phyloP scores from a whole-genome alignment of 2,113 vertebrate genomes.

The Ibidorhyncha struthersii region DNA sequence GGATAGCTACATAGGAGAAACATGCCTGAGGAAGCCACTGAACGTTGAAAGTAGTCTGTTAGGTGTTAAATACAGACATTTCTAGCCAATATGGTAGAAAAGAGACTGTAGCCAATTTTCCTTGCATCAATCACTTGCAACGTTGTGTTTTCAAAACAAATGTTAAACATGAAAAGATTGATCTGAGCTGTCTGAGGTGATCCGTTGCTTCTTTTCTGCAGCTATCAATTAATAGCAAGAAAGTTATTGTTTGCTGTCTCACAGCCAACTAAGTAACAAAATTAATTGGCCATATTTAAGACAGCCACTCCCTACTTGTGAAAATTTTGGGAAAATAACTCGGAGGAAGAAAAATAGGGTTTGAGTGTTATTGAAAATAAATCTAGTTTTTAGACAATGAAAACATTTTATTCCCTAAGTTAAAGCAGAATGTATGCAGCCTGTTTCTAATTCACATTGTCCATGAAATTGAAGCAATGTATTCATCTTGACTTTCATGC shows the following conservation, averaged over 20 bases:
- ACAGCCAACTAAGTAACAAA: conserved; percentile 8
- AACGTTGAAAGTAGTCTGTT: background rate
- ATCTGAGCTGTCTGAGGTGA: conserved; percentile 20
- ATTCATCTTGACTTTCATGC: conserved; percentile 64
- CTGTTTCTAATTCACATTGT: conserved; percentile 71
- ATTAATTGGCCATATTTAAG: conserved; percentile 6
- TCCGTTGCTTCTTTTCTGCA: conserved; percentile 14
- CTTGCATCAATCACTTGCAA: conserved; percentile 10
- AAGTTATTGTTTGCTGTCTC: conserved; percentile 2
- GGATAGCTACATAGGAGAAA: background rate
- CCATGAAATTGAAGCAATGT: conserved; percentile 52
- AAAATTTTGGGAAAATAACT: background rate
- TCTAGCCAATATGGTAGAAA: conserved; percentile 21
- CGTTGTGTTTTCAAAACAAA: conserved; percentile 28
- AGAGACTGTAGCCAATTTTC: background rate
- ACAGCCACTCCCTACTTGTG: background rate
- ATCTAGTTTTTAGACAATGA: conserved; percentile 53
- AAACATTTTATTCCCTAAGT: conserved; percentile 67
- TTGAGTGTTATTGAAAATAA: conserved; percentile 56
- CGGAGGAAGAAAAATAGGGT: conserved; percentile 49
- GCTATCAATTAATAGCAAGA: conserved; percentile 19
- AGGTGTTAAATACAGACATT: background rate
- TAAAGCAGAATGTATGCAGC: conserved; percentile 55
- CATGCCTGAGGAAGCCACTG: background rate
- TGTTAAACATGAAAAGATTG: background rate